Evolutionary conservation across 1,140 invertebrate species (phyloP), one percentile per base, ranked within the genome.

Genomic region (Drosophila pseudoobscura): DNA sequence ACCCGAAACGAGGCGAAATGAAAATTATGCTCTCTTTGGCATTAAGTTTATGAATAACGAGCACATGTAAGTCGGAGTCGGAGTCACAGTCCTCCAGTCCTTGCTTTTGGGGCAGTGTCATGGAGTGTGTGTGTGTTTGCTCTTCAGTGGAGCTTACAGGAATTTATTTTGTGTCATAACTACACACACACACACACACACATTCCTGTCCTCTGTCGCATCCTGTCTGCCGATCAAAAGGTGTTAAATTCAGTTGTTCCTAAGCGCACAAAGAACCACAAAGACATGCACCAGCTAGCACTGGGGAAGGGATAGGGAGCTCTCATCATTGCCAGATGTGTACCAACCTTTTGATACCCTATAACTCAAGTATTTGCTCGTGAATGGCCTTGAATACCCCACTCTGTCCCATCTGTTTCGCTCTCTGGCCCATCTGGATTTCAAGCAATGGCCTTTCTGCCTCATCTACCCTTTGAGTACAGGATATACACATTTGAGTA

Each of bases 41-140:
- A 85, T 85, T 85, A 85, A 85, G 80, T 85, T 85, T 85, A 85
- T 85, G 80, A 85, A 85, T 85, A 85, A 85, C 80, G 80, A 80
- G 82, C 78, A 74, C 64, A 74, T 74, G 70, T 74, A 74, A 74
- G 71, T 74, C 71, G 71, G 59, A 74, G 59, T 70, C 29, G 35
- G 26, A 31, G 31, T 66, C 52, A 54, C 24, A 47, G 65, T 64
- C 44, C 22, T 41, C 20, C 51, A 47, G 11, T 15, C 35, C 31
- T 46, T 39, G n/a, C 20, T 39, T 50, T 39, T 41, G 41, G 45
- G 29, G 15, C 11, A 15, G 4, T 45, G 64, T 39, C 35, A 39
- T 13, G 35, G 11, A 13, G 54, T 39, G 69, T 53, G 43, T 60
- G 65, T 58, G 59, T 51, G 58, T 39, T 59, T 69, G 75, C 73